Conservation (phyloP, 2,888 invertebrate species). For the Caenorhabditis angaria region DNA sequence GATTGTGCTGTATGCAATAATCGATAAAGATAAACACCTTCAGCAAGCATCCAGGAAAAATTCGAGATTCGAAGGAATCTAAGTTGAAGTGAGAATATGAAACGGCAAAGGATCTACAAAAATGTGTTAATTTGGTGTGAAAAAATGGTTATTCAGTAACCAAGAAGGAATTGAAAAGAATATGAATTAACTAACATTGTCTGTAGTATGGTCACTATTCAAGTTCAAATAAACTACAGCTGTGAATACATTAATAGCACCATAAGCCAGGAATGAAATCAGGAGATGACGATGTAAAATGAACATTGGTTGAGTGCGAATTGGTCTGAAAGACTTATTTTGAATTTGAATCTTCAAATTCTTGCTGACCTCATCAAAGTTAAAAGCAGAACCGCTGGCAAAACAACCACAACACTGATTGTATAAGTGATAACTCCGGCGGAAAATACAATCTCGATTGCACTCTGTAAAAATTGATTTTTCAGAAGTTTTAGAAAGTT, state of each 20-base stretch:
- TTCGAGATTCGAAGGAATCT: conserved; percentile 74
- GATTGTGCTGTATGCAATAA: conserved; percentile 74
- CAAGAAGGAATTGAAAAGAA: no score
- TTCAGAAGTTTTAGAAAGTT: no score
- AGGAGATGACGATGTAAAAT: conserved; percentile 67
- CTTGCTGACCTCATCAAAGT: conserved; percentile 34
- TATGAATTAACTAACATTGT: background rate
- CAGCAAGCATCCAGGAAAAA: conserved; percentile 76
- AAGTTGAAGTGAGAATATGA: conserved; percentile 65
- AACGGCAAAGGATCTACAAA: conserved; percentile 61
- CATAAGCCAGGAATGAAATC: conserved; percentile 63
- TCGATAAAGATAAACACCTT: conserved; percentile 75
- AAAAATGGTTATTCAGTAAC: conserved; percentile 32
- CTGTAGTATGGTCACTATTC: background rate
- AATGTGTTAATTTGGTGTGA: background rate
- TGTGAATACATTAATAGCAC: conserved; percentile 64
- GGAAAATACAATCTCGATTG: conserved; percentile 41
- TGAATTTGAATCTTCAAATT: no score
- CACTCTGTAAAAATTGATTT: conserved; percentile 10
- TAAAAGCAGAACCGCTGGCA: conserved; percentile 65
- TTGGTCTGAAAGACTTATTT: conserved; percentile 60
- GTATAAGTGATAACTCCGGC: conserved; percentile 61
- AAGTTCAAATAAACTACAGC: conserved; percentile 8
- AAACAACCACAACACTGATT: conserved; percentile 58
- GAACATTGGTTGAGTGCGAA: conserved; percentile 64